Conservation (phyloP, 2,888 invertebrate genomes). For the Dendrolimus pini region DNA sequence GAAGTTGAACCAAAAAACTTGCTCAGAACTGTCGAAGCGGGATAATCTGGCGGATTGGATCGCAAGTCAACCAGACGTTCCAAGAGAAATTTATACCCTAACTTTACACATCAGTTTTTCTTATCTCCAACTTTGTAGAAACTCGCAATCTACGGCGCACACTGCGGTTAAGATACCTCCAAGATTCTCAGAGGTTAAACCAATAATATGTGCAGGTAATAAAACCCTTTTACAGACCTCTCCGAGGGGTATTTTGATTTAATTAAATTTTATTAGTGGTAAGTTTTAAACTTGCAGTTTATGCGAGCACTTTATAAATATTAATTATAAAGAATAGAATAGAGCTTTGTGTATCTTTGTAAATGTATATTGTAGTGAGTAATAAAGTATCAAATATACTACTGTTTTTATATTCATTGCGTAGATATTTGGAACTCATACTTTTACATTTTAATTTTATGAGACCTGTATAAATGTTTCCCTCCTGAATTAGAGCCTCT, state of each 20-base stretch:
- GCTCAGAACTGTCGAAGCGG: slow-evolving; percentile 54
- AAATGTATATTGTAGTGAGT: too few relatives aligned
- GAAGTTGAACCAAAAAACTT: slow-evolving; percentile 45
- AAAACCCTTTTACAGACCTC: slow-evolving; percentile 8
- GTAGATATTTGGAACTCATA: too few relatives aligned
- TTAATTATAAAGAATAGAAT: too few relatives aligned
- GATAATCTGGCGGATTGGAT: slow-evolving; percentile 58
- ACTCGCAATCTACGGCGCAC: slow-evolving; percentile 30
- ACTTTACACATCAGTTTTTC: slow-evolving; percentile 68
- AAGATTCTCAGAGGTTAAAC: not conserved
- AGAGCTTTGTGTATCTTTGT: too few relatives aligned
- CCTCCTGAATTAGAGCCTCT: too few relatives aligned
- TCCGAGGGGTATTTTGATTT: slow-evolving; percentile 7
- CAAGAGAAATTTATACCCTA: slow-evolving; percentile 60
- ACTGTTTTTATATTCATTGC: too few relatives aligned
- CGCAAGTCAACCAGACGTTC: slow-evolving; percentile 59
- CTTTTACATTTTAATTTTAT: too few relatives aligned
- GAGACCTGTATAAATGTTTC: too few relatives aligned
- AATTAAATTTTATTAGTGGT: not conserved
- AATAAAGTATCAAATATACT: too few relatives aligned
- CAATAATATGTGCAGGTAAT: not conserved
- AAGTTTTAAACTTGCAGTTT: too few relatives aligned
- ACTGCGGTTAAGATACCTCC: not conserved
- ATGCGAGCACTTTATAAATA: too few relatives aligned
- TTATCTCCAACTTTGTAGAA: slow-evolving; percentile 54